These are phyloP conservation scores for Cyprinodon brontotheroides DNA, from an alignment of 2,113 vertebrate species.

Conservation along the genomic window DNA sequence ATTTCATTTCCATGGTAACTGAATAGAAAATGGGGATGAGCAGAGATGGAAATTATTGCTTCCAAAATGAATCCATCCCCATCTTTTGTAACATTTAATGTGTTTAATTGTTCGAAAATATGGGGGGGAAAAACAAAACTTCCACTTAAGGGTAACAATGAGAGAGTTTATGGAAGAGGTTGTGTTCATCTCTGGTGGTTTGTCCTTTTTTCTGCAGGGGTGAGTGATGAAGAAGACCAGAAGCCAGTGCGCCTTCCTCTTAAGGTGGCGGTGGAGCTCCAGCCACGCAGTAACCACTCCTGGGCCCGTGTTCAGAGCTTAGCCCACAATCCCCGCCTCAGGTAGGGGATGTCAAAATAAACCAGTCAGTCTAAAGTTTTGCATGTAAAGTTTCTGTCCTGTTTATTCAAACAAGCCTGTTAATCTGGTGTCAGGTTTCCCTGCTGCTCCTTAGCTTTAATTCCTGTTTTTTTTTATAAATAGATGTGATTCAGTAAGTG, in stretches of 20 bases:
- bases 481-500: not conserved
- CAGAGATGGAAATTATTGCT: constrained; percentile 39
- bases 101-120: not conserved
- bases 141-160: no score
- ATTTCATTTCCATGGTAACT: constrained; percentile 69
- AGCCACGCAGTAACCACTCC: constrained; percentile 93
- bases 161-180: not conserved
- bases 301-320: constrained; percentile 97
- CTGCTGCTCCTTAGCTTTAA: not conserved
- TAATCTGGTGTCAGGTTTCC: not conserved
- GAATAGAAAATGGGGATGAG: constrained; percentile 50
- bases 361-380: not conserved
- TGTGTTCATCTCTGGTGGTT: not conserved
- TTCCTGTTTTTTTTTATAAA: not conserved
- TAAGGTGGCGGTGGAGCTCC: constrained; percentile 93
- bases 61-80: constrained; percentile 10
- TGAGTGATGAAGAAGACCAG: constrained; percentile 98
- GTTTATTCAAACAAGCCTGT: not conserved
- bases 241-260: constrained; percentile 95
- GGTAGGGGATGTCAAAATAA: constrained; percentile 74
- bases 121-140: not conserved
- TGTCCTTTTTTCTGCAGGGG: constrained; percentile 75
- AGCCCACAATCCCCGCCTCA: constrained; percentile 97
- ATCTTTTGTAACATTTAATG: constrained; percentile 8
- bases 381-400: no score